Base-by-base conservation (phyloP, 2,888 invertebrate species). In the Drosophila pegasa region DNA sequence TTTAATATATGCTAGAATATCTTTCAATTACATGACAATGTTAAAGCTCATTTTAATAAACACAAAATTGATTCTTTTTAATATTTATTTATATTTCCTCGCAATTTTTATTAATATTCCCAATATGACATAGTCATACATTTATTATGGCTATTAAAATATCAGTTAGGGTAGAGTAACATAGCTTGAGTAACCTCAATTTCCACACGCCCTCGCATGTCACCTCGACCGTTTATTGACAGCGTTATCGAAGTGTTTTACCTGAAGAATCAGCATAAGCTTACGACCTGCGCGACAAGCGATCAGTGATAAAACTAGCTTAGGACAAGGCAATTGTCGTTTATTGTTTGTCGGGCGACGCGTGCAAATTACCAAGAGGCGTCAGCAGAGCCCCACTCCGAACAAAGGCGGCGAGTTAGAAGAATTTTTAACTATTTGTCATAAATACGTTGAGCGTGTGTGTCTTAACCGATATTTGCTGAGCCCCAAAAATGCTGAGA, bases 251-350 rank as follows among this genome's bases (percentile, higher is more conserved):
- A 18, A 10, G n/a, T n/a, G 33, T 22, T 68, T 78, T 57, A 18
- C 18, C 14, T 61, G 35, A 33, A 37, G 70, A 64, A 55, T 43
- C 48, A 51, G 35, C 54, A 58, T 48, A 18, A 16, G 68, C 37
- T 43, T 66, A 54, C 72, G 73, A 55, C 66, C 50, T 77, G 38
- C 54, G 61, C 62, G 78, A 63, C 80, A 68, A 72, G 58, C 60
- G 62, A 65, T 77, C 55, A 70, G 33, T 65, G 76, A 55, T 54
- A 50, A 80, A 80, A 71, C 57, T 43, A 40, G 80, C 80, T 75
- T 67, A 62, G 50, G 56, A 37, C 55, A 55, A n/a, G 14, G 64
- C 80, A 80, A 78, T 78, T 83, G 59, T 68, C 64, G 58, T 55
- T 71, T 70, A 70, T 78, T 58, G 70, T 65, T 69, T 31, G 31